Evolutionary conservation across 2,113 vertebrate genomes (phyloP).

Genomic region (Desmodus rotundus): DNA sequence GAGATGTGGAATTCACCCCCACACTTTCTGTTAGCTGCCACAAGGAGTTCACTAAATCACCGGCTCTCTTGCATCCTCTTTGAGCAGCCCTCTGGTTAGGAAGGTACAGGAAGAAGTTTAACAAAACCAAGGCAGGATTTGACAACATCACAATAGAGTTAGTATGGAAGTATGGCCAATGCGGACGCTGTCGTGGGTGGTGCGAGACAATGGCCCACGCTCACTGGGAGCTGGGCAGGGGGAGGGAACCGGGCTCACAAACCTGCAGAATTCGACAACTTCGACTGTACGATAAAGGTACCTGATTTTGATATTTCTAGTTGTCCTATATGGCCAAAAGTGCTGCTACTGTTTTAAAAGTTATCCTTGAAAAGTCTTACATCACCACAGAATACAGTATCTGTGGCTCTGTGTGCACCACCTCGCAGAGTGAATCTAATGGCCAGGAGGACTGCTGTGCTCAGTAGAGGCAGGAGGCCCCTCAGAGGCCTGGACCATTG

Average conservation of each 20-base stretch:
- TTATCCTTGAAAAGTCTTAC: background rate
- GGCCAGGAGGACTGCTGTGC: background rate
- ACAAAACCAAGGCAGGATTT: background rate
- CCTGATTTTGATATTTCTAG: background rate
- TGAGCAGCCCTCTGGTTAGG: background rate
- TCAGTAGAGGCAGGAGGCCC: background rate
- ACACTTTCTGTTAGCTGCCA: background rate
- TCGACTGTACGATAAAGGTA: background rate
- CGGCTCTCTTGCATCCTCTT: background rate
- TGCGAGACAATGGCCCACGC: accelerated
- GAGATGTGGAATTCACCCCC: background rate
- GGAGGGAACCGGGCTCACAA: background rate
- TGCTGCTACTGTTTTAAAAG: background rate
- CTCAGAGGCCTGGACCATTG: background rate
- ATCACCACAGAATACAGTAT: background rate
- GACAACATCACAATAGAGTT: background rate
- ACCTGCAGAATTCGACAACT: background rate
- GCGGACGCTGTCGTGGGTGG: accelerated
- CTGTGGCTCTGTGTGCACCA: background rate
- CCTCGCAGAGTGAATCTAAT: background rate
- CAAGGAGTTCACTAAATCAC: background rate
- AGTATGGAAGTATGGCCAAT: background rate
- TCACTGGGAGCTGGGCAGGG: background rate
- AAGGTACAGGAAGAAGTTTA: background rate
- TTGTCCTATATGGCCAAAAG: background rate